Evolutionary conservation across 1,140 invertebrate species (phyloP), one percentile per base, ranked within the genome.

Genomic region (Eupristina koningsbergeri): DNA sequence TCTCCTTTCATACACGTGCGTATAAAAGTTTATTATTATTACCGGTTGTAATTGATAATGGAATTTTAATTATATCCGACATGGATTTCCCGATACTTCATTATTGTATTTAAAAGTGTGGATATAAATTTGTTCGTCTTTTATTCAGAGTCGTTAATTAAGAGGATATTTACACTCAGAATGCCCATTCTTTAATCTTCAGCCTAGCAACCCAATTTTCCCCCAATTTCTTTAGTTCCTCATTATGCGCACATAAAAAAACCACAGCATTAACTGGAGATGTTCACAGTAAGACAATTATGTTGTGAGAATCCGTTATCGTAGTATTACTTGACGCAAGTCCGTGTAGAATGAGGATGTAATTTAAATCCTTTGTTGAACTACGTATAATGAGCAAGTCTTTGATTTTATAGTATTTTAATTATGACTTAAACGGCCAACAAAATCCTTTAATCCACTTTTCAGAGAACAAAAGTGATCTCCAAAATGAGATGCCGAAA

Each of bases 41-140:
- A 26, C 36, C 22, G 22, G 22, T 41, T 71, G n/a, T 71, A 71
- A 71, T 71, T 71, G 67, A 71, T 71, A 71, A 71, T 71, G 67
- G 36, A 41, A 71, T 19, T 31, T 71, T 71, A 71, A 71, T 71
- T 26, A 41, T 3, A 6, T 22, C 22, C 19, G 26, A 1, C 0
- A 71, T 41, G 17, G 19, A 26, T 41, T 41, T 11, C 9, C 36
- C 67, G 36, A 22, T 41, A n/a, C n/a, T n/a, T n/a, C n/a, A 71
- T 71, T 71, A 71, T 71, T 71, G 39, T 39, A 41, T 45, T 71
- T 41, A 41, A 71, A 71, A 71, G 67, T 71, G 67, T 71, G 8
- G 67, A 41, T n/a, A 71, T 71, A 41, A 71, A 41, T 71, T 71
- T 69, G 17, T 69, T 31, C 17, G 19, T 71, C 36, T 41, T 71